Conservation (phyloP, 2,113 vertebrate genomes). For the Macheiramphus alcinus region DNA sequence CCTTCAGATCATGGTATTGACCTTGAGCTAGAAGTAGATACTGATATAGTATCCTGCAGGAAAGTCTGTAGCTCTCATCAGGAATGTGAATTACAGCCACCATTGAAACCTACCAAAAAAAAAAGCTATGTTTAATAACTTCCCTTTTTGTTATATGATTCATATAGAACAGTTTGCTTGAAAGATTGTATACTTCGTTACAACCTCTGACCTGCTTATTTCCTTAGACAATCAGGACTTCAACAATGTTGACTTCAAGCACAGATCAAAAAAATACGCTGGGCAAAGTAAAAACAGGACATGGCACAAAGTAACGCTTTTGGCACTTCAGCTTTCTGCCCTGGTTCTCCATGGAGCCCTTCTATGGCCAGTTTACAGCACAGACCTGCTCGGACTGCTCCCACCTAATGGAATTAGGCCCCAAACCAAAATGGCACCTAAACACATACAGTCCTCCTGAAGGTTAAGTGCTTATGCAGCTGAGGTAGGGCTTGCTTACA, state of each 20-base stretch:
- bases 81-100: conserved; percentile 89
- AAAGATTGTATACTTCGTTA: not conserved
- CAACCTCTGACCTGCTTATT: not conserved
- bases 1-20: conserved; percentile 92
- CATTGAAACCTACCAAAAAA: conserved; percentile 81
- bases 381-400: not conserved
- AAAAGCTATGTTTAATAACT: not conserved
- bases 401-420: not conserved
- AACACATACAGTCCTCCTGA: not conserved
- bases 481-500: not conserved
- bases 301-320: not conserved
- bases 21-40: conserved; percentile 90
- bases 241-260: not conserved
- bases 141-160: not conserved
- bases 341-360: not conserved
- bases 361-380: not conserved
- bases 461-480: not conserved
- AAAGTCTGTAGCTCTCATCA: conserved; percentile 85
- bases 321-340: not conserved
- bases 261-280: not conserved
- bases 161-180: not conserved
- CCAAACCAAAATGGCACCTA: not conserved
- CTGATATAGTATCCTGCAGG: conserved; percentile 88
- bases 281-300: not conserved
- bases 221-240: not conserved